Percentiles rank a stretch among this genome's conserved stretches.
phyloP scores from a whole-genome alignment of 1,140 invertebrate species.

The Paramacrobiotus metropolitanus region DNA sequence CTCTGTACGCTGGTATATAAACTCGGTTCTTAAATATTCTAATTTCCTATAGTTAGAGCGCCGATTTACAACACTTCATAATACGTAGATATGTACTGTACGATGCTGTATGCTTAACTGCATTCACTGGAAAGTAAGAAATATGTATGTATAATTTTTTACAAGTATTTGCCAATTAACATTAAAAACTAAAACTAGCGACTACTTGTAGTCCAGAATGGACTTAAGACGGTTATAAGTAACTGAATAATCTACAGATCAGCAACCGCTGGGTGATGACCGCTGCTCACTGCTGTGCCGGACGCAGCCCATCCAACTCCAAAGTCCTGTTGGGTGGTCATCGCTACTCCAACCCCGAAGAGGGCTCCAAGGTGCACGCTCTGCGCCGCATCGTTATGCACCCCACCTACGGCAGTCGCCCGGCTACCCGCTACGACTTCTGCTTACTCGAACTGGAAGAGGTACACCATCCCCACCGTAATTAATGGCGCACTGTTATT shows the following conservation, averaged over 20 bases:
- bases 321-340: not conserved
- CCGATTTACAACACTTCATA: no score
- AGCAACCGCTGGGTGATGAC: not conserved
- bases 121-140: no score
- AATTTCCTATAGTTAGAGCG: no score
- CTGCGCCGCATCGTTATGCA: not conserved
- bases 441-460: not conserved
- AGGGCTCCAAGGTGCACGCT: not conserved
- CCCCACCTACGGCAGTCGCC: not conserved
- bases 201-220: no score
- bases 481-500: not conserved
- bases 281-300: not conserved
- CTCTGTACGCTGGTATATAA: no score
- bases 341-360: not conserved
- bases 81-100: no score
- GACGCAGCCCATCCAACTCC: not conserved
- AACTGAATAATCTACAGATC: no score
- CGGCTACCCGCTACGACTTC: not conserved
- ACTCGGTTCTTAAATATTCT: no score
- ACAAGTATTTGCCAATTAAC: not conserved
- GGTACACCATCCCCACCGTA: not conserved
- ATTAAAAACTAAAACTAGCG: not conserved
- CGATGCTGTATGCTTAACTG: no score
- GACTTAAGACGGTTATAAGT: no score
- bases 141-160: no score